A percentile compares a stretch with the other conserved stretches of the same genome.
These are phyloP conservation scores for Vanessa cardui DNA, from an alignment of 2,888 invertebrate genomes.

Conservation along the genomic window DNA sequence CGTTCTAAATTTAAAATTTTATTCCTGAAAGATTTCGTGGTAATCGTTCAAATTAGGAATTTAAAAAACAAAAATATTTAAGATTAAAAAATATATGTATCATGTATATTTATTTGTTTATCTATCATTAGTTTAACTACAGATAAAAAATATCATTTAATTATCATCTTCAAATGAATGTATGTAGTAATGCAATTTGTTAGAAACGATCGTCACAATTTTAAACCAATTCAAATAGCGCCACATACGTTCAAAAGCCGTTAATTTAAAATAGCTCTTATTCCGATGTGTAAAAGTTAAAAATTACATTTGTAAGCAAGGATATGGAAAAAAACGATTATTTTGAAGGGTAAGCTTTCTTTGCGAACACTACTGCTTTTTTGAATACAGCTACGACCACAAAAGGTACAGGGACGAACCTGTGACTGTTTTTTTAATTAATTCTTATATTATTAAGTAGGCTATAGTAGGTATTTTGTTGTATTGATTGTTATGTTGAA, in stretches of 20 bases:
- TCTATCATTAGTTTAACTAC: not conserved
- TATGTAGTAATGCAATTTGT: not conserved
- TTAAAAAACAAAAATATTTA: too few relatives aligned
- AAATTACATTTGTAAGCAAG: slow-evolving; percentile 42
- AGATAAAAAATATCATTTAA: not conserved
- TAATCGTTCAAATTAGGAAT: too few relatives aligned
- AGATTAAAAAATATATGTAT: too few relatives aligned
- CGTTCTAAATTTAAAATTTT: too few relatives aligned
- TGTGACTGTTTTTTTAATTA: slow-evolving; percentile 1
- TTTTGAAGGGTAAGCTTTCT: slow-evolving; percentile 76
- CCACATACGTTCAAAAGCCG: slow-evolving; percentile 42
- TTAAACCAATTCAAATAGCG: slow-evolving; percentile 42
- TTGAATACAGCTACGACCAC: slow-evolving; percentile 66
- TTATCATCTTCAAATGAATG: not conserved
- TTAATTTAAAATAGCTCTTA: slow-evolving; percentile 56
- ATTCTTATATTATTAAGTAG: not conserved
- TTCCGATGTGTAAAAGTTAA: slow-evolving; percentile 47
- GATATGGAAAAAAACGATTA: slow-evolving; percentile 61
- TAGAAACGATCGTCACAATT: slow-evolving; percentile 54
- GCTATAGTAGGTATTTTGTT: too few relatives aligned
- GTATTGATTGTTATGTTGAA: too few relatives aligned
- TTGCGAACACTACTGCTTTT: slow-evolving; percentile 72
- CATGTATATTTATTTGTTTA: too few relatives aligned
- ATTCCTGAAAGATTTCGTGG: too few relatives aligned
- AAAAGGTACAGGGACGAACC: slow-evolving; percentile 56